These are phyloP conservation scores for Drosophila paramelanica DNA, from an alignment of 2,888 invertebrate genomes.

Conservation along the genomic window DNA sequence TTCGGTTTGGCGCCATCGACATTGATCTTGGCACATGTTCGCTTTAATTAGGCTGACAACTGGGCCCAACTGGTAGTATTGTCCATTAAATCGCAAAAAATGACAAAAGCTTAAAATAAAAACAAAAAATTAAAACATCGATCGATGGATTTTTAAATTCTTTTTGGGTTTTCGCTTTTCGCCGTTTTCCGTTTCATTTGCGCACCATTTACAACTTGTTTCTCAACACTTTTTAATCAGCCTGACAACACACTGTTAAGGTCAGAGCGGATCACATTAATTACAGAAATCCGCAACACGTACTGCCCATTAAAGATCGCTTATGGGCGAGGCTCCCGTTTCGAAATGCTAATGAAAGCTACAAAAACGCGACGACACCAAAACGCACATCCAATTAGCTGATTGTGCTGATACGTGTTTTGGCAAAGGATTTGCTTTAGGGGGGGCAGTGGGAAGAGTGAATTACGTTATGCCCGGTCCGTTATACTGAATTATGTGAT, in stretches of 20 bases:
- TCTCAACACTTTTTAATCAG: slow-evolving; percentile 77
- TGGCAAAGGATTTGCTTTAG: slow-evolving; percentile 60
- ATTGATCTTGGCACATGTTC: slow-evolving; percentile 81
- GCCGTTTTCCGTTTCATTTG: slow-evolving; percentile 61
- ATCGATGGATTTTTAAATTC: slow-evolving; percentile 35
- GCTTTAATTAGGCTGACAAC: slow-evolving; percentile 75
- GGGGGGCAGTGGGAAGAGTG: neutral
- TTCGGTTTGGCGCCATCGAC: slow-evolving; percentile 68
- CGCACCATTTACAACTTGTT: slow-evolving; percentile 71
- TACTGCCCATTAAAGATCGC: slow-evolving; percentile 69
- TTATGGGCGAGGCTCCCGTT: slow-evolving; percentile 46
- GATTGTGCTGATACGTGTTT: slow-evolving; percentile 77
- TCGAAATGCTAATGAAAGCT: slow-evolving; percentile 74
- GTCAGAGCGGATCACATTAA: slow-evolving; percentile 75
- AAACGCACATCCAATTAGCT: slow-evolving; percentile 72
- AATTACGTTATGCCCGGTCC: slow-evolving; percentile 5
- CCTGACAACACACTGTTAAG: slow-evolving; percentile 75
- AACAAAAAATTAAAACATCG: slow-evolving; percentile 12
- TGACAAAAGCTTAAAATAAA: slow-evolving; percentile 4
- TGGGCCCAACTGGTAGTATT: slow-evolving; percentile 28
- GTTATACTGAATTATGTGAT: slow-evolving; percentile 64
- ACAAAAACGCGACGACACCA: slow-evolving; percentile 49
- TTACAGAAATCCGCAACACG: slow-evolving; percentile 68
- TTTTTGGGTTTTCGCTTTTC: slow-evolving; percentile 18
- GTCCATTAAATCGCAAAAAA: slow-evolving; percentile 68